These are phyloP conservation scores for Ariopsis seemanni DNA, from an alignment of 2,113 vertebrate species.

Conservation along the genomic window DNA sequence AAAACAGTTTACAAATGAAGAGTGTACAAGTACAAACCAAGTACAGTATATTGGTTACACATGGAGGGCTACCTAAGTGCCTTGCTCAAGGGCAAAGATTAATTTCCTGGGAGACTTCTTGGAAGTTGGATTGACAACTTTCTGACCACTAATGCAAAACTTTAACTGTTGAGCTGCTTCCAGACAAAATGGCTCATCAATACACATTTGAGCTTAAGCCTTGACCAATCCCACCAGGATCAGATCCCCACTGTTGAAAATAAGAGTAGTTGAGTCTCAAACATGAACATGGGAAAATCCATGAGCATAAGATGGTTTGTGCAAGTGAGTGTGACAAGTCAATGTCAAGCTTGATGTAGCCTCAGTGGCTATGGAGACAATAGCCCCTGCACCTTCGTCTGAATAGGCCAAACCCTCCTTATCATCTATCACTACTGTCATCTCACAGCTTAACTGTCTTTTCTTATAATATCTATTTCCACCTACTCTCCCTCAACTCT, in stretches of 20 bases:
- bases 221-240: not conserved
- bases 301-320: not conserved
- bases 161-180: not conserved
- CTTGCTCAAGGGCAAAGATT: not conserved
- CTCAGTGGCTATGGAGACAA: constrained; percentile 44
- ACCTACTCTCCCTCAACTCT: not conserved
- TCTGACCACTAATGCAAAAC: not conserved
- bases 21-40: not conserved
- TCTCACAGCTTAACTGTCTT: constrained; percentile 43
- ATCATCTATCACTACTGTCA: constrained; percentile 59
- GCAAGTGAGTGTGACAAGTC: constrained; percentile 33
- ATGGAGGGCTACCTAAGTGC: not conserved
- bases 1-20: not conserved
- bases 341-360: constrained; percentile 53
- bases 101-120: not conserved
- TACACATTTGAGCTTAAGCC: not conserved
- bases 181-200: not conserved
- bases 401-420: constrained; percentile 46
- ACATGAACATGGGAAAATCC: not conserved
- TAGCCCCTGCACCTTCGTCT: constrained; percentile 45
- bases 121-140: not conserved
- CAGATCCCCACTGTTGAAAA: not conserved
- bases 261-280: not conserved
- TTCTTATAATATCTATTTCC: constrained; percentile 53
- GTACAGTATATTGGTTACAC: not conserved